Percentiles rank a stretch among this genome's conserved stretches.
phyloP scores from a whole-genome alignment of 2,113 vertebrate species.

The Periophthalmus modestus region DNA sequence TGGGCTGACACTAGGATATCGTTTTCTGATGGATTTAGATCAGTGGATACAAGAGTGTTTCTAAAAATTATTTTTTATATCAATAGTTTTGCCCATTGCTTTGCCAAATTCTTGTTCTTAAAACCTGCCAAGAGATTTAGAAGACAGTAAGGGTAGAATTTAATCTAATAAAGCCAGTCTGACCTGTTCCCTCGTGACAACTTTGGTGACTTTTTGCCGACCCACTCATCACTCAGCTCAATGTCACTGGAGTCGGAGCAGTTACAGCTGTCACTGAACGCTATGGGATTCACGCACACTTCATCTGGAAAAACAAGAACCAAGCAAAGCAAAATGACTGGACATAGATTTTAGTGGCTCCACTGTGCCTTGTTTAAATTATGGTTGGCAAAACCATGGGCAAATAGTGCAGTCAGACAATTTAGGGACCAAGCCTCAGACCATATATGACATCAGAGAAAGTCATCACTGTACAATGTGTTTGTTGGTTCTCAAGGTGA shows the following conservation, averaged over 20 bases:
- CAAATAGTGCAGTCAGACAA: constrained; percentile 12
- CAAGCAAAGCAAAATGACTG: constrained; percentile 9
- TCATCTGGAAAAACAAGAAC: constrained; percentile 81
- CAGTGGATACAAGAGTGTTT: too few relatives aligned
- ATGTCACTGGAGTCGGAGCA: constrained; percentile 99
- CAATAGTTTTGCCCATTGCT: background rate
- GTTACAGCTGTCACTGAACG: constrained; percentile 96
- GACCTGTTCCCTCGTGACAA: constrained; percentile 93
- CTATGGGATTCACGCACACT: constrained; percentile 92
- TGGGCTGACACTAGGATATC: background rate
- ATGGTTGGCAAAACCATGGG: constrained; percentile 8
- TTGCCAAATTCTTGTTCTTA: background rate
- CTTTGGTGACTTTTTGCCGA: constrained; percentile 95
- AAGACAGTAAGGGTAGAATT: background rate
- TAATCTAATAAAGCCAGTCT: constrained; percentile 79
- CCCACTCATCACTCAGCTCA: constrained; percentile 98
- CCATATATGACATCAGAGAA: constrained; percentile 15
- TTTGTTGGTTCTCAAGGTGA: constrained; percentile 37
- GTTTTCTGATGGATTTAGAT: background rate
- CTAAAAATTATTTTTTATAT: background rate
- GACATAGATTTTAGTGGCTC: background rate
- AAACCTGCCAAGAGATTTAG: background rate
- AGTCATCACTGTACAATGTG: constrained; percentile 15
- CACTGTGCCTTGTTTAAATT: background rate
- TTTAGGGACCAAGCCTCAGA: constrained; percentile 36